Evolutionary conservation across 2,113 vertebrate genomes (phyloP), one percentile per base, ranked within the genome.

Genomic region (Melanostigma gelatinosum): DNA sequence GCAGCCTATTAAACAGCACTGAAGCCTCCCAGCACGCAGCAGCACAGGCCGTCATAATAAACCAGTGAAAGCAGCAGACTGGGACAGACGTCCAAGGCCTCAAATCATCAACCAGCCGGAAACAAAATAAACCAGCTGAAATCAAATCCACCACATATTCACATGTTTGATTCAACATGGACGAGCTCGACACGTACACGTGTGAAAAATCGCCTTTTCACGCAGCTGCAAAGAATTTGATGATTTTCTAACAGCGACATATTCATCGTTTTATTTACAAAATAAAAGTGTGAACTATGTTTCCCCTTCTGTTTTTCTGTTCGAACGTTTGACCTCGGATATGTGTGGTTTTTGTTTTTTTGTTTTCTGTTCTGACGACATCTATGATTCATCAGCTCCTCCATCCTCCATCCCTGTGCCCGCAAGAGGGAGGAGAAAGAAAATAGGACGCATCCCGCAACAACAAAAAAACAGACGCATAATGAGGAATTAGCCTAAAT

Each of bases 301-400:
- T 16, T 60, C 15, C 6, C 29, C 2, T 15, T 9, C 8, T 1
- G 10, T 5, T 18, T 63, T 63, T n/a, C 10, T 15, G 6, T 50
- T 20, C 29, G 57, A 2, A 15, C 0, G 3, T 77, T 24, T 50
- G 62, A 77, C 62, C 68, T 72, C n/a, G 32, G 44, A 40, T 12
- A 12, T 13, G 22, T 10, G 20, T 46, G 11, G 6, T 5, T 27
- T 27, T 36, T n/a, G 38, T 32, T 34, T 34, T 61, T 34, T 29
- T 29, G 54, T 55, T 55, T n/a, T n/a, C 22, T 55, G 54, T 20
- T 52, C 57, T 79, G 77, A 85, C 80, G 77, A 83, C 85, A 79
- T 85, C 72, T 73, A 52, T 84, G 85, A 86, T 84, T 91, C 86
- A 87, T 85, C 79, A 57, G 48, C 85, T 75, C 72, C 82, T 75